These are phyloP conservation scores for Dicycla oo DNA, from an alignment of 2,888 invertebrate species.

Conservation along the genomic window DNA sequence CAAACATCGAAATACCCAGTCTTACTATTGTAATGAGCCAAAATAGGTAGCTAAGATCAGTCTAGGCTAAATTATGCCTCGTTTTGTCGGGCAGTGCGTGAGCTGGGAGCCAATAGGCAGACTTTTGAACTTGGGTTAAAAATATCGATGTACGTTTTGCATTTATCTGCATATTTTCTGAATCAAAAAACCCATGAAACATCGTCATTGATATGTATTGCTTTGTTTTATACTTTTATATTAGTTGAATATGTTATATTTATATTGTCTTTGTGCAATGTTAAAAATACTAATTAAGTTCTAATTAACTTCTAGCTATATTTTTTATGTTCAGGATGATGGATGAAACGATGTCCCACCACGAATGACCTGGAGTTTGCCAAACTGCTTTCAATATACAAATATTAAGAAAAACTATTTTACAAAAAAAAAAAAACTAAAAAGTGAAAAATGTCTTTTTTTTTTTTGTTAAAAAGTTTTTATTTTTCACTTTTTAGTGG, in stretches of 20 bases:
- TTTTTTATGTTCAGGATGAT: background rate
- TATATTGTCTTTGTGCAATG: background rate
- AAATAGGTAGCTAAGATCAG: conserved; percentile 32
- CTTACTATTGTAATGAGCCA: conserved; percentile 30
- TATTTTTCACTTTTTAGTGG: too few relatives aligned
- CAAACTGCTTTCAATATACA: background rate
- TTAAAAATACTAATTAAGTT: background rate
- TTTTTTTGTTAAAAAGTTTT: too few relatives aligned
- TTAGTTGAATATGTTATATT: background rate
- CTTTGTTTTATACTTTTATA: conserved; percentile 5
- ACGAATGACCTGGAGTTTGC: background rate
- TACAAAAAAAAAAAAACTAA: too few relatives aligned
- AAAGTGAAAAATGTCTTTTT: too few relatives aligned
- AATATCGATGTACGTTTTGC: conserved; percentile 31
- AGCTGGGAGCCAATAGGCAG: background rate
- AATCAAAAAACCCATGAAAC: conserved; percentile 29
- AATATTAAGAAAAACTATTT: too few relatives aligned
- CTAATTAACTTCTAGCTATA: background rate
- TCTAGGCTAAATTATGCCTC: conserved; percentile 50
- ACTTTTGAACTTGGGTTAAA: conserved; percentile 28
- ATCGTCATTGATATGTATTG: conserved; percentile 13
- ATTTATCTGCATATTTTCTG: conserved; percentile 10
- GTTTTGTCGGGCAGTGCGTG: conserved; percentile 50
- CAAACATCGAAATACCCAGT: conserved; percentile 21
- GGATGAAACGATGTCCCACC: too few relatives aligned